Base-by-base conservation (phyloP, 2,113 vertebrate species). In the Epinephelus lanceolatus region DNA sequence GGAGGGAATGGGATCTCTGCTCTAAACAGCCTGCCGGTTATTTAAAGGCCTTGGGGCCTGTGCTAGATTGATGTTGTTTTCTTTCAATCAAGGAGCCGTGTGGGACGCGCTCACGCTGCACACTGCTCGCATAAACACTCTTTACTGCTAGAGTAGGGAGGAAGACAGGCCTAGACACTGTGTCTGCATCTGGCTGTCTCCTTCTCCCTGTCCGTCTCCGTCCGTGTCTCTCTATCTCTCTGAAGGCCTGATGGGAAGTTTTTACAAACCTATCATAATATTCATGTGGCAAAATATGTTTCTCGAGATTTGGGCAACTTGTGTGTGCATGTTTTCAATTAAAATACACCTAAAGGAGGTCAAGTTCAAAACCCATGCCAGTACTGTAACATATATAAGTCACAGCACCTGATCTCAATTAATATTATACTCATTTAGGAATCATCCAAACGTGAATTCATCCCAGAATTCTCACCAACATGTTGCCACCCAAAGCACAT, bases 21-120 rank as follows among this genome's bases (percentile, higher is more conserved):
- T 88, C 77, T 83, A 70, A 90, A 84, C 86, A 91, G 80, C 55
- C 87, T 87, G 78, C 67, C 52, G 73, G 89, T 93, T 94, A 91
- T 95, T 93, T 92, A 84, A 91, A 90, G 87, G 90, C 92, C 86
- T 87, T 74, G 57, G 85, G 90, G 91, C 71, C 87, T 65, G 76
- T 7, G 75, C 76, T 77, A 89, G 92, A 95, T 94, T 93, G 88
- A 94, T 95, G 91, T 92, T 94, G 94, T 93, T 95, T 95, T 95
- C 88, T 86, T 95, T 92, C 91, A 94, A 92, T 94, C 93, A 91
- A 86, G 83, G 76, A 77, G 79, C 80, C 23, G 88, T 80, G 94
- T 92, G 93, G 92, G 92, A 93, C 73, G 88, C 79, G 62, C 76
- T 86, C 78, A 49, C 12, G 23, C 89, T 89, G 81, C 88, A 86